A percentile compares a stretch with the other conserved stretches of the same genome.
Evolutionary conservation across 1,140 invertebrate species (phyloP).

Genomic region (Lordiphosa clarofinis): DNA sequence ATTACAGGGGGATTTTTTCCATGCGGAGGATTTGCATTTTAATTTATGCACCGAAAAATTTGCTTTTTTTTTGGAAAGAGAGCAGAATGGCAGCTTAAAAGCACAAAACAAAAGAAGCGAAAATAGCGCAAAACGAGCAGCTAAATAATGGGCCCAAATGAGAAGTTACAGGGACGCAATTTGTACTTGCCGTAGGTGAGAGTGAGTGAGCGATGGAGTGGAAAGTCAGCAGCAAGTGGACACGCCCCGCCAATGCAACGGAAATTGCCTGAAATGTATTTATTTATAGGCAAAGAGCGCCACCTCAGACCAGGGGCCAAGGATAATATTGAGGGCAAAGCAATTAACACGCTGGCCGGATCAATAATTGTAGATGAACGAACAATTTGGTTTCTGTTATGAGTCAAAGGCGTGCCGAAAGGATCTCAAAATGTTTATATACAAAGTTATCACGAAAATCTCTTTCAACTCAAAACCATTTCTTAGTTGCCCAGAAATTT

Average conservation of each 20-base stretch:
- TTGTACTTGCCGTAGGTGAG: conserved; percentile 42
- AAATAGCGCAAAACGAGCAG: conserved; percentile 18
- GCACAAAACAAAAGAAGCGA: conserved; percentile 28
- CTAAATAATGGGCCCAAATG: conserved; percentile 59
- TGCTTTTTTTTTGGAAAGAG: conserved; percentile 34
- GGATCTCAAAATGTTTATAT: no score
- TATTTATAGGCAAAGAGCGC: conserved; percentile 40
- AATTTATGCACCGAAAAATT: conserved; percentile 78
- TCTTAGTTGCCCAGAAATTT: no score
- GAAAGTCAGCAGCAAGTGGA: conserved; percentile 15
- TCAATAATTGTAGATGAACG: no score
- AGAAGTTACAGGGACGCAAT: conserved; percentile 63
- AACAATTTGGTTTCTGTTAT: no score
- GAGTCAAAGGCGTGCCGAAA: no score
- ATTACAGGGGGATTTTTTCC: conserved; percentile 77
- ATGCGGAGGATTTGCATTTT: conserved; percentile 79
- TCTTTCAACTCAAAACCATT: no score
- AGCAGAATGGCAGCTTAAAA: conserved; percentile 16
- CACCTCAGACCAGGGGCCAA: background rate
- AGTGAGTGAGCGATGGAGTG: conserved; percentile 21
- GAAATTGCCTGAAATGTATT: conserved; percentile 51
- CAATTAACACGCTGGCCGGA: conserved; percentile 27
- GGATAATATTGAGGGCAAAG: conserved; percentile 19
- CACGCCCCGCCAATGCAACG: conserved; percentile 32
- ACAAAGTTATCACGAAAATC: no score